Evolutionary conservation across 2,888 invertebrate species (phyloP), one percentile per base, ranked within the genome.

Genomic region (Gonocerus acuteangulatus): DNA sequence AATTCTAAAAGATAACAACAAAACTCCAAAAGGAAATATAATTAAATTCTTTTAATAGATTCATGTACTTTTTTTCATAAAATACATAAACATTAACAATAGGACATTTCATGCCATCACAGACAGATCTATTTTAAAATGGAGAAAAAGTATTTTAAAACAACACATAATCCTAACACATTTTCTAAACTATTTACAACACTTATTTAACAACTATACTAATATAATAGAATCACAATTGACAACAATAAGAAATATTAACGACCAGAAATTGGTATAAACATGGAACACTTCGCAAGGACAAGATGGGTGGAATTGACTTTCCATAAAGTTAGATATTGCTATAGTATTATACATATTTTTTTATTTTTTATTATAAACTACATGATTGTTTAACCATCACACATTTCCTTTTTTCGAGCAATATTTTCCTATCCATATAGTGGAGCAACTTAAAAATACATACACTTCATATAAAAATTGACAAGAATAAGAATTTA

Each of bases 71-170:
- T 15, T n/a, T n/a, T 59, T 60, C 27, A 39, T 49, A 42, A 60
- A 60, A 60, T 60, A 60, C 60, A 60, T 48, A 60, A 52, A 54
- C 42, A 48, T 57, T 61, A 61, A 61, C 61, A 54, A 61, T 61
- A 54, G 61, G 61, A 61, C 61, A 61, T 61, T 61, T 61, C 47
- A 61, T 61, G 61, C 47, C 61, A 61, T 61, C 61, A 61, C 61
- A 61, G 61, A 61, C 61, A 61, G 54, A 54, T 61, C 61, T 61
- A 61, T 61, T 60, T 51, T 49, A n/a, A 61, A 39, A 45, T 54
- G 54, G 54, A 52, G 39, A 54, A 59, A 45, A 59, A 48, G 45
- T 59, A 59, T 48, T 59, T 59, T 48, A 57, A 57, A 57, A 57
- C 57, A 57, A 57, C 57, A 57, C 57, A 57, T 45, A 45, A 23